Base-by-base conservation (phyloP, 2,113 vertebrate genomes). In the Heteronetta atricapilla region DNA sequence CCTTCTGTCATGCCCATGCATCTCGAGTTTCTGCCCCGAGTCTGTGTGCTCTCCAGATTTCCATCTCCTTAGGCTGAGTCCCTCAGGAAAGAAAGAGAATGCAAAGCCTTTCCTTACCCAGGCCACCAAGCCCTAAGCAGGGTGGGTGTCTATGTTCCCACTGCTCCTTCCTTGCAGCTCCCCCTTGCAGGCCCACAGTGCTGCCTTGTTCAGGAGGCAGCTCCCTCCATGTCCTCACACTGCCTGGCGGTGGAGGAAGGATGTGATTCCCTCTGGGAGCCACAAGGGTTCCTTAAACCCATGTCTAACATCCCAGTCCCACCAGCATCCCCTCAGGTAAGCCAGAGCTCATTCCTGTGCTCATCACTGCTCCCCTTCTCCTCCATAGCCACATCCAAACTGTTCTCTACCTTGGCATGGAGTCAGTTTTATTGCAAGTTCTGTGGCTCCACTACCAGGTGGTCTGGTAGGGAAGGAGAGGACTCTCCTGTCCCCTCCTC, bases 351-450 rank as follows among this genome's bases (percentile, higher is more conserved):
- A 25, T 29, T 72, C 70, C 84, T 44, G n/a, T 26, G 33, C 53
- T 33, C 38, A 11, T 22, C 5, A 9, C 50, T 1, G 2, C 20
- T 11, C 20, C 29, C 23, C 38, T 64, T 38, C 33, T 58, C 59
- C 55, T 69, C 64, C 69, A 23, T 0, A 1, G 52, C 59, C 82
- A 81, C 73, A 84, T 53, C 60, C 86, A 89, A 82, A 64, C 52
- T 48, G 3, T 55, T 6, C 58, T 78, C 25, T 62, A 48, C 73
- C 92, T 95, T 88, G 60, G 53, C 82, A 77, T 0, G 25, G 34
- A 68, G 53, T 91, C 82, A 86, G 26, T 77, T 96, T 96, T 97
- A 97, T 95, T 97, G 69, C 66, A 55, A 1, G 0, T 58, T 88
- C 86, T 86, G 69, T 72, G 75, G 77, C 42, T 75, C 69, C 77